These are phyloP conservation scores for Muntiacus muntjak DNA, from an alignment of 2,113 vertebrate species.

Conservation along the genomic window DNA sequence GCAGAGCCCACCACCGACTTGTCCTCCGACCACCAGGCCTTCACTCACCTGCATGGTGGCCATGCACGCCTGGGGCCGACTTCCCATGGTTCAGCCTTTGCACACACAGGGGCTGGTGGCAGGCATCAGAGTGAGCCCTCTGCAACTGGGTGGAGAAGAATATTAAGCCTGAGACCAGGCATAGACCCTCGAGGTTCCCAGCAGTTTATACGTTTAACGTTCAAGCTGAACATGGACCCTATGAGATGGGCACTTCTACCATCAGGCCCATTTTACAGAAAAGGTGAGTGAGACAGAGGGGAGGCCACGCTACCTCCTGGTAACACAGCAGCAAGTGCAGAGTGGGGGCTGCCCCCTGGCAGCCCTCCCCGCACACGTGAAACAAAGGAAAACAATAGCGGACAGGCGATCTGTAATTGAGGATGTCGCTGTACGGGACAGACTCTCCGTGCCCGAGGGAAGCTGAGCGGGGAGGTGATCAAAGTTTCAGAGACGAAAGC, in stretches of 20 bases:
- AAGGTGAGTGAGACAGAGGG: not conserved
- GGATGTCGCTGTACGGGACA: not conserved
- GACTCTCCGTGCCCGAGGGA: not conserved
- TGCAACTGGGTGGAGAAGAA: not conserved
- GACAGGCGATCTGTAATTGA: not conserved
- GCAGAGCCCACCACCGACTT: not conserved
- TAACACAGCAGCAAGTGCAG: not conserved
- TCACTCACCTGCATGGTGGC: not conserved
- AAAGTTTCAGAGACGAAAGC: not conserved
- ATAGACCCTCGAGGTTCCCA: not conserved
- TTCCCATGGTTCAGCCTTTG: not conserved
- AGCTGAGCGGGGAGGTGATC: not conserved
- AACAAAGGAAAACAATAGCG: not conserved
- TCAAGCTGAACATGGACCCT: no score
- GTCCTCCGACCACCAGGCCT: not conserved
- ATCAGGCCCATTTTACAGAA: not conserved
- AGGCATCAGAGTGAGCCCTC: no score
- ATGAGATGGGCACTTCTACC: not conserved
- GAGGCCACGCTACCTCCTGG: not conserved
- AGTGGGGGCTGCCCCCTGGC: not conserved
- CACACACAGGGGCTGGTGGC: fast-evolving
- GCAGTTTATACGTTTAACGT: not conserved
- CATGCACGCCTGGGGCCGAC: fast-evolving
- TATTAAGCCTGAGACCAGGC: not conserved
- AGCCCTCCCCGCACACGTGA: not conserved